Conservation (phyloP, 2,113 vertebrate species). For the Enhydra lutris region DNA sequence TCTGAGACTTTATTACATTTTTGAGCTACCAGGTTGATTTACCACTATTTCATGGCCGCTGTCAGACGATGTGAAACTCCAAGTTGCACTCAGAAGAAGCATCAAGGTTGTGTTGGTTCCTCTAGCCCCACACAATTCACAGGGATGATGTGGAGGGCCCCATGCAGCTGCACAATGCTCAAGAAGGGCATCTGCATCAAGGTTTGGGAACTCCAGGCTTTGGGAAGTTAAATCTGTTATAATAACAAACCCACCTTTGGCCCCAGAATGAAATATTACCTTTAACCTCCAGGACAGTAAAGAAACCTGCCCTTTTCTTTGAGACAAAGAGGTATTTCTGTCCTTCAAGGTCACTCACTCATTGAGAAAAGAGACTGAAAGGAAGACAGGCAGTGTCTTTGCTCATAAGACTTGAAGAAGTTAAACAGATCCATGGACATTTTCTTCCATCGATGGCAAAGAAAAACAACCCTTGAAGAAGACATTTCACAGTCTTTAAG, state of each 20-base stretch:
- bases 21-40: not conserved
- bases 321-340: not conserved
- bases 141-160: too few relatives aligned
- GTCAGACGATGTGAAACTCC: not conserved
- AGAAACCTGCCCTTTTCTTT: not conserved
- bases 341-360: too few relatives aligned
- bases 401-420: not conserved
- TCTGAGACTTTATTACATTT: not conserved
- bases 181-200: not conserved
- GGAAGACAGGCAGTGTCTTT: not conserved
- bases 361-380: not conserved
- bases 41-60: not conserved
- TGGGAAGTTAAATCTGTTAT: not conserved
- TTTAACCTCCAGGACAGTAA: not conserved
- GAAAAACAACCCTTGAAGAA: not conserved
- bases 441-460: not conserved
- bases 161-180: fast-evolving
- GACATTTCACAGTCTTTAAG: not conserved
- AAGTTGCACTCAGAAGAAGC: not conserved
- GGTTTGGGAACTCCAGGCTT: not conserved
- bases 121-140: fast-evolving
- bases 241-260: not conserved
- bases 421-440: not conserved
- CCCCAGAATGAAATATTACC: not conserved
- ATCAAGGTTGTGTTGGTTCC: fast-evolving